Conservation (phyloP, 1,140 invertebrate species). For the Hestina assimilis region DNA sequence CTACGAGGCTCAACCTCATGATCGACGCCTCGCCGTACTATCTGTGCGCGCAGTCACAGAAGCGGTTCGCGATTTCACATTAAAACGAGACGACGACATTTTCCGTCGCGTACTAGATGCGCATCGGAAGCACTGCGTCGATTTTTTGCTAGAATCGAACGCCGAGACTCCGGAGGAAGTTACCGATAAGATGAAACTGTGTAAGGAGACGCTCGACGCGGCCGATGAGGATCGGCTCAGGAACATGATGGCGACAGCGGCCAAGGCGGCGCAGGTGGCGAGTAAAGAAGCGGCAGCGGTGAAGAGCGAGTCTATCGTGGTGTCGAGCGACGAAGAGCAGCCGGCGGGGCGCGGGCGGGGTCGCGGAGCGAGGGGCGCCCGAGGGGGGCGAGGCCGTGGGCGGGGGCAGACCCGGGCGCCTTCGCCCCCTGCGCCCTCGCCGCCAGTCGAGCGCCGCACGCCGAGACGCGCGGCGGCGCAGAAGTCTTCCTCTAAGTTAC, state of each 20-base stretch:
- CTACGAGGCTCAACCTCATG: slow-evolving; percentile 46
- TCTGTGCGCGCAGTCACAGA: slow-evolving; percentile 59
- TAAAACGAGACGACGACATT: slow-evolving; percentile 62
- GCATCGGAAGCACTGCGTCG: slow-evolving; percentile 49
- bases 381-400: slow-evolving; percentile 18
- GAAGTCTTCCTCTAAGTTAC: slow-evolving; percentile 44
- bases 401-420: slow-evolving; percentile 10
- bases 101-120: slow-evolving; percentile 56
- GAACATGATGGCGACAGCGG: slow-evolving; percentile 33
- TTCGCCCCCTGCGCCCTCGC: slow-evolving; percentile 25
- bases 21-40: slow-evolving; percentile 43
- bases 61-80: slow-evolving; percentile 59
- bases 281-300: slow-evolving; percentile 24
- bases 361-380: slow-evolving; percentile 22
- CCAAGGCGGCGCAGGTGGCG: slow-evolving; percentile 18
- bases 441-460: slow-evolving; percentile 44
- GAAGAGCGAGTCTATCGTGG: slow-evolving; percentile 28
- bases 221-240: slow-evolving; percentile 48
- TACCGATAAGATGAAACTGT: slow-evolving; percentile 42
- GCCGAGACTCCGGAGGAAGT: slow-evolving; percentile 64
- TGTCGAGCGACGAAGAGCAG: slow-evolving; percentile 34
- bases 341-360: slow-evolving; percentile 29
- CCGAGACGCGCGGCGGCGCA: slow-evolving; percentile 45
- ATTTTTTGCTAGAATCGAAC: slow-evolving; percentile 56
- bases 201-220: slow-evolving; percentile 52